Evolutionary conservation across 1,140 invertebrate species (phyloP).

Genomic region (Ceratitis capitata): DNA sequence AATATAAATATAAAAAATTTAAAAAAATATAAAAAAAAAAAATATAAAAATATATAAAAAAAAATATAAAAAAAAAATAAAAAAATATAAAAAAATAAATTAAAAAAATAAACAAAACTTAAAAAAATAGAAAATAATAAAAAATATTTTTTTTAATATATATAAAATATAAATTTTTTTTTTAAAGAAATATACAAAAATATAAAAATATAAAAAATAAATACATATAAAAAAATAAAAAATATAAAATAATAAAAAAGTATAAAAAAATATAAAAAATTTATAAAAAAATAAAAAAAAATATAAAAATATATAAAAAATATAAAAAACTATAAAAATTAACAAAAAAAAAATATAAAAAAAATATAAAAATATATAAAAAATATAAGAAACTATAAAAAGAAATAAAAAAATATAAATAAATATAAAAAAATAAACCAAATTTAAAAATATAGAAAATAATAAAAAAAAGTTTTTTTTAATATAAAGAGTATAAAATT

Average conservation of each 20-base stretch:
- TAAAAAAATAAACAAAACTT: too few relatives aligned
- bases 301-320: conserved; percentile 13
- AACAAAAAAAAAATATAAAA: conserved; percentile 11
- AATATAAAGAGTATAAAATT: too few relatives aligned
- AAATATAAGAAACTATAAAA: not conserved
- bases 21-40: not conserved
- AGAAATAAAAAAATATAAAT: too few relatives aligned
- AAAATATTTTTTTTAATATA: not conserved
- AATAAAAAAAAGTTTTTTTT: not conserved
- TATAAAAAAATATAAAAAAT: too few relatives aligned
- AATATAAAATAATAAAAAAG: too few relatives aligned
- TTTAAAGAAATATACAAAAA: not conserved
- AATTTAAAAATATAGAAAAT: not conserved
- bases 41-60: not conserved
- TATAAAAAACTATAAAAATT: not conserved
- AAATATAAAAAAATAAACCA: not conserved
- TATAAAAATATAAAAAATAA: not conserved
- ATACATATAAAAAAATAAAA: not conserved
- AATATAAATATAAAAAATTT: not conserved
- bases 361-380: not conserved
- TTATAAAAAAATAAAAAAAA: not conserved
- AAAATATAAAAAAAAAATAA: not conserved
- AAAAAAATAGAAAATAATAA: too few relatives aligned
- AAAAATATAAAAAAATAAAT: not conserved
- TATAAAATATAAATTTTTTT: not conserved